Percentiles rank a stretch among this genome's conserved stretches.
Evolutionary conservation across 2,113 vertebrate species (phyloP).

Genomic region (Gobiocypris rarus): DNA sequence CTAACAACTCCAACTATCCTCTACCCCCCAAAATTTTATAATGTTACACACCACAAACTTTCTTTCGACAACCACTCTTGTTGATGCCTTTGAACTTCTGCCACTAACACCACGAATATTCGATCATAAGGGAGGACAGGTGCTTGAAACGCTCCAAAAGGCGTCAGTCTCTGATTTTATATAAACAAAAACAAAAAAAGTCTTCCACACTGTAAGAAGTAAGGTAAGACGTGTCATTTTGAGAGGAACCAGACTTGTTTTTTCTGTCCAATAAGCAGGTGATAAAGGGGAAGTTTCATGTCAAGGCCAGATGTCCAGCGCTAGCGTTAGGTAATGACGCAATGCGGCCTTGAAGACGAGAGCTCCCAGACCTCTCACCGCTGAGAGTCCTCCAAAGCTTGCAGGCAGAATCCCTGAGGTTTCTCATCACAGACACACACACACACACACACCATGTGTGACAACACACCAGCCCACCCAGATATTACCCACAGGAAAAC

Average conservation of each 20-base stretch:
- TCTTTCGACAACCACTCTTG: background rate
- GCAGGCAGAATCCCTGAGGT: conserved; percentile 39
- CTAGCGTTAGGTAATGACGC: conserved; percentile 60
- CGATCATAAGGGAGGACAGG: conserved; percentile 61
- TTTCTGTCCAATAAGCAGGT: conserved; percentile 58
- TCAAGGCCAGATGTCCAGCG: conserved; percentile 61
- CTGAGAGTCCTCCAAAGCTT: conserved; percentile 43
- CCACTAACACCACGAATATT: background rate
- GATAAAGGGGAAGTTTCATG: conserved; percentile 64
- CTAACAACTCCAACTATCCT: background rate
- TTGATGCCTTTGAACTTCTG: conserved; percentile 6
- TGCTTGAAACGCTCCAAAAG: conserved; percentile 58
- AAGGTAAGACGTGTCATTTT: conserved; percentile 60
- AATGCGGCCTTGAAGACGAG: conserved; percentile 56
- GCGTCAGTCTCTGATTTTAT: conserved; percentile 51
- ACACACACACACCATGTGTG: conserved; percentile 10
- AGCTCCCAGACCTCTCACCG: conserved; percentile 46
- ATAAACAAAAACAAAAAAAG: conserved; percentile 48
- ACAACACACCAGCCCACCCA: conserved; percentile 24
- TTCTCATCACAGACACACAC: conserved; percentile 47
- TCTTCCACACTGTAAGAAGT: conserved; percentile 46
- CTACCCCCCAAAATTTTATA: background rate
- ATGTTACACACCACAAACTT: background rate
- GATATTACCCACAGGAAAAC: conserved; percentile 31
- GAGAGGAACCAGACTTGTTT: conserved; percentile 69